These are phyloP conservation scores for Colletes latitarsis DNA, from an alignment of 1,140 invertebrate genomes.

Conservation along the genomic window DNA sequence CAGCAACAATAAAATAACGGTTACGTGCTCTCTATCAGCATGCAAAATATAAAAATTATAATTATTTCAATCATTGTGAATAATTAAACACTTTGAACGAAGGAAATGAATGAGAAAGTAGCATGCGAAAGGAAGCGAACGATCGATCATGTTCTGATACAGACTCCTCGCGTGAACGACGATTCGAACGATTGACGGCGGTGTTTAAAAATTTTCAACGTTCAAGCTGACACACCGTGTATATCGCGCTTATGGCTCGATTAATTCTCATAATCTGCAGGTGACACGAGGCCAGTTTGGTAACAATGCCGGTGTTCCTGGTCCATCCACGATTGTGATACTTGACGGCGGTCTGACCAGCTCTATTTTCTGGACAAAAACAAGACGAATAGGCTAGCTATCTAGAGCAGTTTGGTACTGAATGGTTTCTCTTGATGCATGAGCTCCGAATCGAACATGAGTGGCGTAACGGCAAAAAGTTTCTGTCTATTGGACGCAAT, in stretches of 20 bases:
- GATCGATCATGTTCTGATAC: background rate
- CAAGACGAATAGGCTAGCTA: conserved; percentile 72
- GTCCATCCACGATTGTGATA: conserved; percentile 63
- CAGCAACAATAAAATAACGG: too few relatives aligned
- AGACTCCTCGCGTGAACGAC: background rate
- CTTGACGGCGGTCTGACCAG: conserved; percentile 42
- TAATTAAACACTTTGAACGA: background rate
- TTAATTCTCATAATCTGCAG: conserved; percentile 68
- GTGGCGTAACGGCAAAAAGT: conserved; percentile 54
- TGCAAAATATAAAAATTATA: too few relatives aligned
- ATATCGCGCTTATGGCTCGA: conserved; percentile 50
- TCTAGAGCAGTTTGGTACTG: conserved; percentile 71
- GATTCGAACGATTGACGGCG: background rate
- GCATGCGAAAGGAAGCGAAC: background rate
- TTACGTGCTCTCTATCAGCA: too few relatives aligned
- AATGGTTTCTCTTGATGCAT: conserved; percentile 67
- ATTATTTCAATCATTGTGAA: too few relatives aligned
- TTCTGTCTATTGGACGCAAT: conserved; percentile 46
- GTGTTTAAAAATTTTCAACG: conserved; percentile 46
- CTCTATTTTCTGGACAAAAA: conserved; percentile 64
- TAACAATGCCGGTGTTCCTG: conserved; percentile 61
- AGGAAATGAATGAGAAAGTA: background rate
- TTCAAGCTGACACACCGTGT: conserved; percentile 7
- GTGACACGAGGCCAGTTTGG: conserved; percentile 62
- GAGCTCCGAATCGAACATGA: conserved; percentile 44